These are phyloP conservation scores for Dicerorhinus sumatrensis DNA, from an alignment of 2,113 vertebrate genomes.

Conservation along the genomic window DNA sequence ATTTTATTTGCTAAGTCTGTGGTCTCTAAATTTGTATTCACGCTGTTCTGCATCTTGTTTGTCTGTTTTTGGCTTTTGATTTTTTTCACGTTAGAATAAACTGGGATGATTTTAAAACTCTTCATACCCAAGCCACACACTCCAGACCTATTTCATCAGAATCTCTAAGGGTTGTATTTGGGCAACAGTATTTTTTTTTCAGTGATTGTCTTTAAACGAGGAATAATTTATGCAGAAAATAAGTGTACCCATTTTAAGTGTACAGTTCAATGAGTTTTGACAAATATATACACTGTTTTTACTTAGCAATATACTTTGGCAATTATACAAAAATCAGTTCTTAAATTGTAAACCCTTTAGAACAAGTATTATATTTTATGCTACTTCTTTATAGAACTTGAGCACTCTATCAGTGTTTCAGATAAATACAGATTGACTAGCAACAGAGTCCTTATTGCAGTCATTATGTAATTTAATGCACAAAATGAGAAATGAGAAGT, in stretches of 20 bases:
- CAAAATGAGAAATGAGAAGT: slow-evolving; percentile 25
- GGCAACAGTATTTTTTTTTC: neutral
- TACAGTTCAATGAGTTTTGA: neutral
- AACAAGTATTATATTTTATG: neutral
- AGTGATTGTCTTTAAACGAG: neutral
- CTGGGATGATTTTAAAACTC: neutral
- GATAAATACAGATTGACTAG: neutral
- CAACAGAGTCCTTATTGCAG: neutral
- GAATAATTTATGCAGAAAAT: neutral
- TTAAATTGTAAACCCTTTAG: neutral
- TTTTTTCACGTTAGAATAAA: neutral
- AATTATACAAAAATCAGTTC: neutral
- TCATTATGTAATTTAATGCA: neutral
- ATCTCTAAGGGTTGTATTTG: neutral
- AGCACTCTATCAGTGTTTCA: neutral
- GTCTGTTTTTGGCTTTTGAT: neutral
- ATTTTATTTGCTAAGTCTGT: slow-evolving; percentile 18
- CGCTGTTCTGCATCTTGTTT: neutral
- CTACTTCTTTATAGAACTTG: neutral
- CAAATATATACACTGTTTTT: neutral
- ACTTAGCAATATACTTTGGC: neutral
- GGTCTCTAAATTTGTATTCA: neutral
- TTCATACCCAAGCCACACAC: neutral
- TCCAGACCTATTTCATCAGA: neutral
- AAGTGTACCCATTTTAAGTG: neutral